Base-by-base conservation (phyloP, 2,888 invertebrate species). In the Macrophya alboannulata region DNA sequence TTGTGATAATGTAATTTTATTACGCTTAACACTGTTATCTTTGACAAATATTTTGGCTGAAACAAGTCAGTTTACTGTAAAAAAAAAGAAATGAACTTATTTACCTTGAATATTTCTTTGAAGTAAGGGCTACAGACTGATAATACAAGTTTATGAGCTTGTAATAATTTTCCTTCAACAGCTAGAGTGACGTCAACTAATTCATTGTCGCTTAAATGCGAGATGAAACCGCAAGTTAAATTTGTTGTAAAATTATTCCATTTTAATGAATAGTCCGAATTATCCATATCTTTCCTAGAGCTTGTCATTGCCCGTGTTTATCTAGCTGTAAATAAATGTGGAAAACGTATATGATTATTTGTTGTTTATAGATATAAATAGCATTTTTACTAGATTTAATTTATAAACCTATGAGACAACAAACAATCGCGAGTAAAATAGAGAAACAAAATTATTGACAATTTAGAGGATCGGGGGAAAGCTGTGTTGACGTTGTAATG, bases 81-180 rank as follows among this genome's bases (percentile, higher is more conserved):
- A 31, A 31, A 31, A 31, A 31, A 31, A 31, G 31, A 3, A 31
- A 31, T 31, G 31, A 51, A 43, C 9, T 43, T 82, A 48, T 76
- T 74, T 71, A 94, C 93, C 91, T 93, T 93, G 85, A 94, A 94
- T 86, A 94, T 91, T 86, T 92, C 91, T 89, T 94, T 94, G 88
- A 94, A 94, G 87, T 94, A 94, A n/a, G 94, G 94, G 89, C 94
- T 94, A 88, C 94, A 94, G 9, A 94, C 93, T 31, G 94, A 94
- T 0, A 94, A 90, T 37, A 94, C 94, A 86, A 94, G 89, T 90
- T 94, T 94, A 86, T 94, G 94, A 51, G 94, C 94, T 87, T 93
- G 94, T 25, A 94, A 89, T 84, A 93, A 91, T 84, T 93, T 91
- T 74, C 94, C 94, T 76, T 94, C 94, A 48, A 94, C 94, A n/a